Evolutionary conservation across 2,797 vertebrate species (phyloP).

Genomic region (Manis pentadactyla): DNA sequence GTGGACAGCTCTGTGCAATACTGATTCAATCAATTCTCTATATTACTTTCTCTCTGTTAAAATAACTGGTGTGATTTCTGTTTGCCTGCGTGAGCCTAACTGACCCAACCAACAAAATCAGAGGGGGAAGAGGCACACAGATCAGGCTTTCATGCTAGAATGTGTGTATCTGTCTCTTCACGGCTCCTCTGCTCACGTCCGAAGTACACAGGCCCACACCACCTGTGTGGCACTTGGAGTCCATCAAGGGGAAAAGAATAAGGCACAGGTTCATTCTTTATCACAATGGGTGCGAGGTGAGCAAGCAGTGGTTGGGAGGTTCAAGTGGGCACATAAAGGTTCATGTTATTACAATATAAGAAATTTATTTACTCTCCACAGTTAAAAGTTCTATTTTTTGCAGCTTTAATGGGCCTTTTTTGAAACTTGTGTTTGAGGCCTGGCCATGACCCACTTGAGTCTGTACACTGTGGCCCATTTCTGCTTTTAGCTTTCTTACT

Average conservation of each 20-base stretch:
- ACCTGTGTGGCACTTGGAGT: no score
- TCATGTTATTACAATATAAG: neutral
- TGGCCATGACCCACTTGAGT: neutral
- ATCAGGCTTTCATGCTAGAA: neutral
- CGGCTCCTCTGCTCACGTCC: neutral
- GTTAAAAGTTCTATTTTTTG: neutral
- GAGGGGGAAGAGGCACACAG: neutral
- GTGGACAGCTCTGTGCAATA: neutral
- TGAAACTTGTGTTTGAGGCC: neutral
- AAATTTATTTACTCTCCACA: neutral
- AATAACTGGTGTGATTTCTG: neutral
- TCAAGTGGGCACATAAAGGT: neutral
- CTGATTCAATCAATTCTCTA: neutral
- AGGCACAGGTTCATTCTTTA: neutral
- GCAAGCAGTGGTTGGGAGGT: rapidly evolving
- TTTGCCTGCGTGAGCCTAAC: neutral
- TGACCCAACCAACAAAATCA: neutral
- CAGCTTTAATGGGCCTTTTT: neutral
- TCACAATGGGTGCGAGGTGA: neutral
- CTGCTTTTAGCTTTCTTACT: no score
- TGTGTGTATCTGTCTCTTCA: neutral
- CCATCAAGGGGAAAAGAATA: neutral
- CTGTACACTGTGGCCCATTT: neutral
- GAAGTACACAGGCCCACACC: neutral
- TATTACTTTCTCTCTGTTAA: neutral